Evolutionary conservation across 2,113 vertebrate species (phyloP), one percentile per base, ranked within the genome.

Genomic region (Naja naja): DNA sequence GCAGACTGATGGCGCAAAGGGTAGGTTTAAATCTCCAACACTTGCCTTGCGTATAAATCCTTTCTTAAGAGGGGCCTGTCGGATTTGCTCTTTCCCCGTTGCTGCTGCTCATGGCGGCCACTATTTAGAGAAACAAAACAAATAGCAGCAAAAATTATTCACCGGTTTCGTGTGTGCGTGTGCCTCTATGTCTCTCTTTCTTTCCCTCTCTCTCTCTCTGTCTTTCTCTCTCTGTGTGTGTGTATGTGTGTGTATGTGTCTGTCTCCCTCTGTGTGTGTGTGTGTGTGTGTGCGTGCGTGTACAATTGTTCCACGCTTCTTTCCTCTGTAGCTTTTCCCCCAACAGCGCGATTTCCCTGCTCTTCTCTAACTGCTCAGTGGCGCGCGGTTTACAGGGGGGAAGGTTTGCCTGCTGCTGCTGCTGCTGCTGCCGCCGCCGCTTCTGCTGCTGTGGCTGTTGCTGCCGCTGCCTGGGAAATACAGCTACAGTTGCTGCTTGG

Each of bases 1-100:
- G 99, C 98, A 99, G 99, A 98, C 99, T 99, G 98, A 99, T 99
- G 99, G 99, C 99, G 98, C 99, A 99, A 99, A 99, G 99, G 99
- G 99, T 99, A 99, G 98, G 99, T 99, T 98, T 98, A 98, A 98
- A 98, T 99, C 98, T 98, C 98, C 98, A 98, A 96, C 98, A 98
- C 98, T 98, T 98, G 98, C 98, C 98, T 89, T 98, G 98, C 98
- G 99, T 98, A 98, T 98, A 98, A 98, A 98, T 97, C 98, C 98
- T 98, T 97, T 98, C 97, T 98, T 98, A 96, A 98, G 98, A 98
- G 98, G 98, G 98, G 98, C 98, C 98, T 97, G 97, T 97, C 97
- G 96, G 97, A 97, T 97, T 97, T 96, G 96, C 94, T 97, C 95
- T 96, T 93, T 27, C 95, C 96, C 96, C 93, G 93, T 95, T 94